Base-by-base conservation (phyloP, 2,888 invertebrate genomes). In the Caenorhabditis sinica region DNA sequence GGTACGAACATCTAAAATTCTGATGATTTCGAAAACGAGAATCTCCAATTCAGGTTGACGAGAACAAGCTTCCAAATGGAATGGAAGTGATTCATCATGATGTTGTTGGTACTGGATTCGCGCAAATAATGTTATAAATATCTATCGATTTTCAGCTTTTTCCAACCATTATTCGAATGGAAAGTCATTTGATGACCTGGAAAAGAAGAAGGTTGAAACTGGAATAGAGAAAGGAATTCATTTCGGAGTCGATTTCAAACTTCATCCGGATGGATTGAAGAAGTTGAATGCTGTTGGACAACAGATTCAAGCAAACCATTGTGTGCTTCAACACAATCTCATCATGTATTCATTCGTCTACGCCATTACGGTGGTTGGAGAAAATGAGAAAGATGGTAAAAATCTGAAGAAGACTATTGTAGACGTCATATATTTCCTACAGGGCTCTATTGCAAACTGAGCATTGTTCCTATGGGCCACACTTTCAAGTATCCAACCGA, bases 251-350 rank as follows among this genome's bases (percentile, higher is more conserved):
- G 65, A 82, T 63, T 86, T 84, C 51, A 88, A 86, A 60, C n/a
- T 88, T 30, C 88, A 88, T 76, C 68, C 74, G 33, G 85, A 88
- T 33, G 88, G 84, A 40, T 45, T 88, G 23, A 79, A 71, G 49
- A 84, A 80, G 51, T 66, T 87, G 71, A 63, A 61, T 17, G 20
- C 49, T 2, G 43, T 77, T 17, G 84, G 85, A 3, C 80, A 82
- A 23, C 40, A 65, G 33, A 84, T 88, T 51, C 75, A 66, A 36
- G 84, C 83, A 17, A 88, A 86, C 40, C 66, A 56, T 3, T 68
- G 80, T 63, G 36, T 84, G 33, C 36, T 88, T 13, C 83, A 88
- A 36, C 88, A 88, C 45, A 69, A 82, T 25, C 75, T 80, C 28
- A 82, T 88, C 56, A 82, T 82, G 80, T 86, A 74, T 66, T 76